phyloP scores from a whole-genome alignment of 2,113 vertebrate genomes.

The Cyprinodon tularosa region DNA sequence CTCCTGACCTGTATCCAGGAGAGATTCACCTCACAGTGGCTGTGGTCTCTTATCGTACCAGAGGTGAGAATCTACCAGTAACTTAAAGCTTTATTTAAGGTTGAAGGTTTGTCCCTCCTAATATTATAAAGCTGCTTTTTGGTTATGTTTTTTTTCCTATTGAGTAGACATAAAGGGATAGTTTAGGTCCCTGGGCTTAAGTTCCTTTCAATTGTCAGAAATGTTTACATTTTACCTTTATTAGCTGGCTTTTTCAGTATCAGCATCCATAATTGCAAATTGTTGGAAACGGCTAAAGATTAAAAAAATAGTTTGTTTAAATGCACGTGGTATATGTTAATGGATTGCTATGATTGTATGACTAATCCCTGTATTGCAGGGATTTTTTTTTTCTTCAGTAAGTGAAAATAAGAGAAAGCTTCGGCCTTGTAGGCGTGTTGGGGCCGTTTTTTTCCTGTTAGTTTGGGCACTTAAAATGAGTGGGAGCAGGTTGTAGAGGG shows the following conservation, averaged over 20 bases:
- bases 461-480: constrained; percentile 43
- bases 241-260: no score
- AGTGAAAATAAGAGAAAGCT: constrained; percentile 4
- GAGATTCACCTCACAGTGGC: constrained; percentile 98
- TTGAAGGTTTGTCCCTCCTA: not conserved
- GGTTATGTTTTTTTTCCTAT: no score
- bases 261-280: not conserved
- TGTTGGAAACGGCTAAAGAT: not conserved
- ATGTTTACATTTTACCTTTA: no score
- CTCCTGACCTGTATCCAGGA: constrained; percentile 87
- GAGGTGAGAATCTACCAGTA: constrained; percentile 78
- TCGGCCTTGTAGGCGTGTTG: constrained; percentile 22
- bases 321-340: constrained; percentile 3
- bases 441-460: constrained; percentile 31
- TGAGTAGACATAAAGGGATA: no score
- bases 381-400: constrained; percentile 42
- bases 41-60: constrained; percentile 90
- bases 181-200: no score
- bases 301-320: not conserved
- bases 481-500: constrained; percentile 25
- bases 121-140: not conserved
- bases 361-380: constrained; percentile 33
- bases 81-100: not conserved
- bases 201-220: no score
- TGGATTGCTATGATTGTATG: constrained; percentile 45